Percentiles rank a stretch among this genome's conserved stretches.
phyloP scores from a whole-genome alignment of 1,140 invertebrate species.

The Papilio polyxenes region DNA sequence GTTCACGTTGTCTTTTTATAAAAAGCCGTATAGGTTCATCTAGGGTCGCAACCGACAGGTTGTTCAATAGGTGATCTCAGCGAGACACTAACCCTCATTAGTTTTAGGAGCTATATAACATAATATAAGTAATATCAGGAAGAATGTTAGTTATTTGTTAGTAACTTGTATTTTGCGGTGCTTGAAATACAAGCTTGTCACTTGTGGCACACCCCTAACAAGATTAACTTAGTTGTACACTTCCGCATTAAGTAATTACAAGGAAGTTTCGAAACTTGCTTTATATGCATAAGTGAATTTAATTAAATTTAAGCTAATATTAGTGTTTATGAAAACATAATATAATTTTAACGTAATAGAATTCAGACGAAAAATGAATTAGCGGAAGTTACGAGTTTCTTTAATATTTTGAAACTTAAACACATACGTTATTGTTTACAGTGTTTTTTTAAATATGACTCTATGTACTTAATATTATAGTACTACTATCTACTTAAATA shows the following conservation, averaged over 20 bases:
- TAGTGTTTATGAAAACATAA: not conserved
- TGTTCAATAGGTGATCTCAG: too few species aligned
- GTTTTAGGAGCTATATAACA: too few species aligned
- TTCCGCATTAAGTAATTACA: constrained; percentile 18
- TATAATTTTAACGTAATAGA: not conserved
- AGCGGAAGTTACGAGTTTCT: not conserved
- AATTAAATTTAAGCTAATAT: constrained; percentile 6
- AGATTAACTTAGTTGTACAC: constrained; percentile 20
- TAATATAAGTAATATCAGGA: too few species aligned
- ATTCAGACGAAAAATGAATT: not conserved
- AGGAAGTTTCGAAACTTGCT: not conserved
- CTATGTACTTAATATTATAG: too few species aligned
- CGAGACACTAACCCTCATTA: not conserved
- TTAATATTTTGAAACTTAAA: too few species aligned
- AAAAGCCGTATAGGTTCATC: too few species aligned
- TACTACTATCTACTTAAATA: too few species aligned
- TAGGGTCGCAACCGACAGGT: too few species aligned
- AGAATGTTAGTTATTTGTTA: too few species aligned
- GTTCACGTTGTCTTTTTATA: too few species aligned
- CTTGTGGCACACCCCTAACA: not conserved
- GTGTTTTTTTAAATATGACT: not conserved
- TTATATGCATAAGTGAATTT: constrained; percentile 8
- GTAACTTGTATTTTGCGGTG: not conserved
- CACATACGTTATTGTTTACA: too few species aligned
- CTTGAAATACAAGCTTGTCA: not conserved